Evolutionary conservation across 2,888 invertebrate genomes (phyloP).

Genomic region (Macrosoma leucophasiata): DNA sequence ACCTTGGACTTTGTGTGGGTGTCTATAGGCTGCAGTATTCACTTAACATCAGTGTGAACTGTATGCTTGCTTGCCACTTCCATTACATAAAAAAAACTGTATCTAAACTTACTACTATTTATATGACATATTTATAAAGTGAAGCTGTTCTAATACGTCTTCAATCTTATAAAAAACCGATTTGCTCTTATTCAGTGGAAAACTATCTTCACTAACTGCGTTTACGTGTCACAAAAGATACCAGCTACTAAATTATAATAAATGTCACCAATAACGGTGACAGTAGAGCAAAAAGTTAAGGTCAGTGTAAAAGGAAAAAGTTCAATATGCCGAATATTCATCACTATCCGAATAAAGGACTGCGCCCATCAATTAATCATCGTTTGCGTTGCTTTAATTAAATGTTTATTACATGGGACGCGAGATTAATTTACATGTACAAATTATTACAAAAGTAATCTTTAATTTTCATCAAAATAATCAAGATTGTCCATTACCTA

Average conservation of each 20-base stretch:
- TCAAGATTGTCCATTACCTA: constrained; percentile 14
- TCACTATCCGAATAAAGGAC: constrained; percentile 28
- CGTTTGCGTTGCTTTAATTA: constrained; percentile 29
- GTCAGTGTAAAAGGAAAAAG: constrained; percentile 35
- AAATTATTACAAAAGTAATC: constrained; percentile 9
- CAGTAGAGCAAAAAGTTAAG: constrained; percentile 38
- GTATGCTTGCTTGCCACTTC: no score
- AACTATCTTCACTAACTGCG: no score
- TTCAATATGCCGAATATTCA: constrained; percentile 36
- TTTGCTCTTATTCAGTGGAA: no score
- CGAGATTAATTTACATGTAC: constrained; percentile 14
- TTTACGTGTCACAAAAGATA: no score
- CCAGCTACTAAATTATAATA: constrained; percentile 35
- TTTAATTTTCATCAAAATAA: constrained; percentile 13
- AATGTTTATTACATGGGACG: constrained; percentile 16
- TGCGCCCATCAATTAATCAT: constrained; percentile 32
- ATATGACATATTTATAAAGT: no score
- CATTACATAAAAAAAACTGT: no score
- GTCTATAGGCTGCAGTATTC: no score
- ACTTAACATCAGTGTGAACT: no score
- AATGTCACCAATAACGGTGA: constrained; percentile 37
- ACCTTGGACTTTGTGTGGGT: no score
- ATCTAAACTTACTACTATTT: no score
- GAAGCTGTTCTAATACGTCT: no score
- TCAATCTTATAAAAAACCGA: no score